Percentiles rank a stretch among this genome's conserved stretches.
Evolutionary conservation across 2,113 vertebrate genomes (phyloP).

Genomic region (Tenebrosternarchus preto): DNA sequence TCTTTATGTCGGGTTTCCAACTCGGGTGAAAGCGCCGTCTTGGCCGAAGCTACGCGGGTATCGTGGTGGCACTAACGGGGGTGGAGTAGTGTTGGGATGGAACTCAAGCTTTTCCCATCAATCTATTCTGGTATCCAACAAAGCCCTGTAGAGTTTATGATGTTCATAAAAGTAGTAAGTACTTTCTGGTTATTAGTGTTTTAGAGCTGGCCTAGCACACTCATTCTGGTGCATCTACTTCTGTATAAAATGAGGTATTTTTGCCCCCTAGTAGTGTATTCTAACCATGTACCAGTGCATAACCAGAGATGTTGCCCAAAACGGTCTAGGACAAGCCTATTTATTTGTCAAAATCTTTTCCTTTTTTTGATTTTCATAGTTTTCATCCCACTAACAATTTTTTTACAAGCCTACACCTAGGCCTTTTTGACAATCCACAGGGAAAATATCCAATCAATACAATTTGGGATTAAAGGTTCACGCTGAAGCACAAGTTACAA

Average conservation of each 20-base stretch:
- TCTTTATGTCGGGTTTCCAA: too few relatives aligned
- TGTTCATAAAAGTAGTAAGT: background rate
- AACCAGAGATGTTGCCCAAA: conserved; percentile 67
- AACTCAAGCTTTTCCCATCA: background rate
- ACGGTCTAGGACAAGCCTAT: conserved; percentile 58
- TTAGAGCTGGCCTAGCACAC: background rate
- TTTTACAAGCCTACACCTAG: conserved; percentile 62
- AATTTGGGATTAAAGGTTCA: conserved; percentile 52
- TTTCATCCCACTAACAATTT: conserved; percentile 62
- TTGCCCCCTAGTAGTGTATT: conserved; percentile 72
- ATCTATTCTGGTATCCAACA: background rate
- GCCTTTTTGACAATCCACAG: conserved; percentile 60
- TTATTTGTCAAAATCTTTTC: conserved; percentile 53
- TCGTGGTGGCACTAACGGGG: background rate
- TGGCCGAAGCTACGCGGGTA: background rate
- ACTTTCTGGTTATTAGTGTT: conserved; percentile 2
- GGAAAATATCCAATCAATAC: conserved; percentile 54
- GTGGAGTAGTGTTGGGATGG: background rate
- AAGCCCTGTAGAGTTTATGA: conserved; percentile 7
- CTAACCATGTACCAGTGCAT: conserved; percentile 72
- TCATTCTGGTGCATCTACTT: conserved; percentile 9
- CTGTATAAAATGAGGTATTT: conserved; percentile 80
- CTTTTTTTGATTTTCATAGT: conserved; percentile 49
- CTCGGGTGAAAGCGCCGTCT: too few relatives aligned
- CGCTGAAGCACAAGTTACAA: conserved; percentile 47